Percentiles rank a stretch among this genome's conserved stretches.
Conservation (phyloP, 2,113 vertebrate species). For the Cyphomyrus discorhynchus region DNA sequence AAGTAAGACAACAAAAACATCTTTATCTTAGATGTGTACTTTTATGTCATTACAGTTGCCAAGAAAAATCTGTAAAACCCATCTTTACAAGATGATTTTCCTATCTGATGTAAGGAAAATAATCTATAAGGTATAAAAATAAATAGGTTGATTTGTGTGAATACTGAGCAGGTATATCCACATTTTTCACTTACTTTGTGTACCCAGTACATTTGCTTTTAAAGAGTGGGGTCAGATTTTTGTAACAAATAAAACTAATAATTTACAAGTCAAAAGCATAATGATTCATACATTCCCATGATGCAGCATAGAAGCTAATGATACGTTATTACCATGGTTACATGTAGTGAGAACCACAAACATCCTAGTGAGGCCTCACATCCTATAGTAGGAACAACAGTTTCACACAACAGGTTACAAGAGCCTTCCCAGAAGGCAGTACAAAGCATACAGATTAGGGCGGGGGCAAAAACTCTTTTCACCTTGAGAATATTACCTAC, state of each 20-base stretch:
- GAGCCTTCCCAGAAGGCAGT: conserved; percentile 59
- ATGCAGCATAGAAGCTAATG: conserved; percentile 53
- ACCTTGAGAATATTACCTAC: conserved; percentile 21
- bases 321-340: conserved; percentile 52
- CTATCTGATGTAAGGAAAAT: conserved; percentile 40
- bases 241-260: conserved; percentile 31
- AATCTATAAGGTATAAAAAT: conserved; percentile 59
- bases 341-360: conserved; percentile 42
- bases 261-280: conserved; percentile 44
- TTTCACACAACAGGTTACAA: conserved; percentile 40
- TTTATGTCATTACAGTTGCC: conserved; percentile 31
- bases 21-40: conserved; percentile 18
- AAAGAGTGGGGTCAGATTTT: conserved; percentile 41
- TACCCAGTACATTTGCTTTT: conserved; percentile 26
- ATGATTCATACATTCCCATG: conserved; percentile 36
- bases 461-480: conserved; percentile 26
- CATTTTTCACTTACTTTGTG: conserved; percentile 19
- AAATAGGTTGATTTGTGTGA: conserved; percentile 47
- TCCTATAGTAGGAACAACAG: conserved; percentile 42
- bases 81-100: conserved; percentile 33
- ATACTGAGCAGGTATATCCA: conserved; percentile 29
- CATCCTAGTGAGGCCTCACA: conserved; percentile 39
- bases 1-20: conserved; percentile 39
- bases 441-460: conserved; percentile 34
- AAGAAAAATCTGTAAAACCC: conserved; percentile 43